Conservation (phyloP, 2,113 vertebrate species). For the Saccopteryx bilineata region DNA sequence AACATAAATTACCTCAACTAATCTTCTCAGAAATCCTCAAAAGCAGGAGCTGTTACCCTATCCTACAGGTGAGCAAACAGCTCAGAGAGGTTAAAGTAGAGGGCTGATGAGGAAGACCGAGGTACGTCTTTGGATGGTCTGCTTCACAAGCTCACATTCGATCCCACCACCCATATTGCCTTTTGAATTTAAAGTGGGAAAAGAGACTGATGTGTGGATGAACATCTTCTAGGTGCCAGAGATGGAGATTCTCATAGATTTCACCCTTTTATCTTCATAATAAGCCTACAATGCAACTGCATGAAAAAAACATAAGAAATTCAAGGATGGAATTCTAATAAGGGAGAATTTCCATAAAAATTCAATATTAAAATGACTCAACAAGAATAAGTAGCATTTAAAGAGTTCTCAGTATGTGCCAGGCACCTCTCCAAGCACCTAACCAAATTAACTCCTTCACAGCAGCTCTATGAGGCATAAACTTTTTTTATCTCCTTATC, state of each 20-base stretch:
- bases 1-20: not conserved
- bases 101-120: not conserved
- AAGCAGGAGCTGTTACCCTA: not conserved
- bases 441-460: not conserved
- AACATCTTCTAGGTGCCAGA: not conserved
- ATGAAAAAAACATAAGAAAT: not conserved
- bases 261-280: slow-evolving; percentile 11
- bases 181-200: not conserved
- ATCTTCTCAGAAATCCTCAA: slow-evolving; percentile 47
- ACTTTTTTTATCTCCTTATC: not conserved
- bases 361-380: not conserved
- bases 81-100: not conserved
- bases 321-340: not conserved
- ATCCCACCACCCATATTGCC: not conserved
- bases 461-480: not conserved
- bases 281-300: not conserved
- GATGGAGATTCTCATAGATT: not conserved
- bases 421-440: not conserved
- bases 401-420: not conserved
- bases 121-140: not conserved
- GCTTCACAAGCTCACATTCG: not conserved
- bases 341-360: not conserved
- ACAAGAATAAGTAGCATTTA: not conserved
- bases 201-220: not conserved
- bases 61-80: not conserved